These are phyloP conservation scores for Siniperca chuatsi DNA, from an alignment of 2,113 vertebrate species.

Conservation along the genomic window DNA sequence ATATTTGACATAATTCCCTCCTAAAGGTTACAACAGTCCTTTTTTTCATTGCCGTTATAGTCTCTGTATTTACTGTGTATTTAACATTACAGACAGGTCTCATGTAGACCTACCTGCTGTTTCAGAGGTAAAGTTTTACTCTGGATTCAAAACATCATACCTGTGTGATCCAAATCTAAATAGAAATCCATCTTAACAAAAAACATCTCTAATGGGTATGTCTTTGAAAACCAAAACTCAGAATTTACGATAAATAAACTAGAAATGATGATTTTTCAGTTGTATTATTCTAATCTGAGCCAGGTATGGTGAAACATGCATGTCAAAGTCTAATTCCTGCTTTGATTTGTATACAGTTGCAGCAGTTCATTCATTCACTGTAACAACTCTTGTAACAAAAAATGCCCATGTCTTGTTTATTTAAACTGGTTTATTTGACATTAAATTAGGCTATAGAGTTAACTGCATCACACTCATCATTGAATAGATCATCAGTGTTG, in stretches of 20 bases:
- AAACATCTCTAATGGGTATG: no score
- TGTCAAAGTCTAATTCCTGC: neutral
- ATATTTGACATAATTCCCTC: neutral
- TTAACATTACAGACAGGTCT: neutral
- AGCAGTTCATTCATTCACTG: neutral
- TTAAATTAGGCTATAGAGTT: constrained; percentile 75
- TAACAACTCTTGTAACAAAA: neutral
- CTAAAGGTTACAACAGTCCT: neutral
- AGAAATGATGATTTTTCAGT: neutral
- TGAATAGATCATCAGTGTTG: constrained; percentile 73
- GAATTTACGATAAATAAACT: neutral
- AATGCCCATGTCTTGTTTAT: constrained; percentile 3
- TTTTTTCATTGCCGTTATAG: neutral
- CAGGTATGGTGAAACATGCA: neutral
- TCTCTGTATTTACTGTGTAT: neutral
- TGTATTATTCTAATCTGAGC: neutral
- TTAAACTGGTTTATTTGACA: constrained; percentile 78
- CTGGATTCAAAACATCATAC: neutral
- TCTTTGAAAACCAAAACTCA: no score
- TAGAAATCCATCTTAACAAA: neutral
- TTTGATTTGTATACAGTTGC: neutral
- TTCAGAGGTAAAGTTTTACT: neutral
- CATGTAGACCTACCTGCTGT: neutral
- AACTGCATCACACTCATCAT: constrained; percentile 75
- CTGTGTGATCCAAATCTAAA: neutral